Conservation (phyloP, 2,797 vertebrate species). For the Limnodromus scolopaceus region DNA sequence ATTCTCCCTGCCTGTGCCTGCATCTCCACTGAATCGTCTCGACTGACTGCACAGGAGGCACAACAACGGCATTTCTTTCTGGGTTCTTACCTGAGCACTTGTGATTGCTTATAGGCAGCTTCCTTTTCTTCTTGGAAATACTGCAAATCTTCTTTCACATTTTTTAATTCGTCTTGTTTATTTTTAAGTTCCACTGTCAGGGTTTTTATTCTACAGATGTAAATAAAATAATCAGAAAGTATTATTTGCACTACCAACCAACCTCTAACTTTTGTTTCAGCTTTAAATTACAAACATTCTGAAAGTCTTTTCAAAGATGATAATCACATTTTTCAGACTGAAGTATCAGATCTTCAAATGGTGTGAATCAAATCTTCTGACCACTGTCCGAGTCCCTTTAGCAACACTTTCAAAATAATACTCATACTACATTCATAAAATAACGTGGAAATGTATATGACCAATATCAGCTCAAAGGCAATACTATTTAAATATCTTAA, state of each 20-base stretch:
- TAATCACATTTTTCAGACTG: not conserved
- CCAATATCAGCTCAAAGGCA: not conserved
- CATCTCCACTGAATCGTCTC: not conserved
- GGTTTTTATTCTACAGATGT: conserved; percentile 62
- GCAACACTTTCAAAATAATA: not conserved
- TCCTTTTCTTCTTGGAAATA: conserved; percentile 75
- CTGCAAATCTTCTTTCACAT: conserved; percentile 60
- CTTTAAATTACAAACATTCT: not conserved
- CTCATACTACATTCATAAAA: not conserved
- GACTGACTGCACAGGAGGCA: not conserved
- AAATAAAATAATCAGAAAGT: conserved; percentile 18
- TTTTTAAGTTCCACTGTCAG: conserved; percentile 74
- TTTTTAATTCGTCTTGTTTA: conserved; percentile 75
- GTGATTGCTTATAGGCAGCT: conserved; percentile 67
- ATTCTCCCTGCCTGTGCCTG: conserved; percentile 67
- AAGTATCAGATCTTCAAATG: not conserved
- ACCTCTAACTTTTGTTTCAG: not conserved
- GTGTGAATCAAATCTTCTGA: not conserved
- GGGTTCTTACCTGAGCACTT: conserved; percentile 82
- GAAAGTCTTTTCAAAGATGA: not conserved
- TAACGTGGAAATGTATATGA: not conserved
- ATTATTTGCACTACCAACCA: not conserved
- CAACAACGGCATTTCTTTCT: not conserved
- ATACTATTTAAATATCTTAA: not conserved
- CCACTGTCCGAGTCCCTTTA: not conserved